Base-by-base conservation (phyloP, 2,113 vertebrate genomes). In the Lagopus muta region DNA sequence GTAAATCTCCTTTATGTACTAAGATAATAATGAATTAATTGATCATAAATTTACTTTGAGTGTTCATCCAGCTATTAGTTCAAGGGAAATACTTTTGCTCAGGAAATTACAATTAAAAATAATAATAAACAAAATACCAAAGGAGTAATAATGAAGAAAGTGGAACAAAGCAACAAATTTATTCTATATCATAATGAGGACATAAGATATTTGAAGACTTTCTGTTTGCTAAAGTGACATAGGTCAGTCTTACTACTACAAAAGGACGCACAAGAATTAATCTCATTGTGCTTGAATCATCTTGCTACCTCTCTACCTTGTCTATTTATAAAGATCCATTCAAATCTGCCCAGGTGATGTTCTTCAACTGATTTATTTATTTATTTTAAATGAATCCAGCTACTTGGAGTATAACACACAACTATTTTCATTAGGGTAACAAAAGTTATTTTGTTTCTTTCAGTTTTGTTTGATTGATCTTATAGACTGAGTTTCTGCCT, bases 101-200 rank as follows among this genome's bases (percentile, higher is more conserved):
- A 62, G 57, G 79, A 93, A 80, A 20, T 82, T 76, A 24, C 61
- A 80, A 92, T 80, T 88, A 73, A 86, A 84, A 62, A 42, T n/a
- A 64, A 3, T 14, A 76, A 69, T 61, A 75, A 71, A 20, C 20
- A 20, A 84, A 78, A 58, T 81, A 71, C 8, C 48, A 89, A 89
- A 78, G 13, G 14, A 11, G 12, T 36, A 73, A 24, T 58, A 6
- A 52, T 66, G 22, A 36, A 73, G 30, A 55, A 92, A 92, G 48
- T 30, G 9, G 62, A 70, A 82, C 17, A 40, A 72, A 34, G 5
- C 28, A 22, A n/a, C 32, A 75, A 34, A 47, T 27, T 19, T n/a
- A 72, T 69, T 88, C 47, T 4, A 2, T 87, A 27, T 80, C 28
- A 28, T 61, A 36, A 2, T 20, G 70, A 21, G 70, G 34, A 45